Evolutionary conservation across 2,113 vertebrate genomes (phyloP).

Genomic region (Balaenoptera acutorostrata): DNA sequence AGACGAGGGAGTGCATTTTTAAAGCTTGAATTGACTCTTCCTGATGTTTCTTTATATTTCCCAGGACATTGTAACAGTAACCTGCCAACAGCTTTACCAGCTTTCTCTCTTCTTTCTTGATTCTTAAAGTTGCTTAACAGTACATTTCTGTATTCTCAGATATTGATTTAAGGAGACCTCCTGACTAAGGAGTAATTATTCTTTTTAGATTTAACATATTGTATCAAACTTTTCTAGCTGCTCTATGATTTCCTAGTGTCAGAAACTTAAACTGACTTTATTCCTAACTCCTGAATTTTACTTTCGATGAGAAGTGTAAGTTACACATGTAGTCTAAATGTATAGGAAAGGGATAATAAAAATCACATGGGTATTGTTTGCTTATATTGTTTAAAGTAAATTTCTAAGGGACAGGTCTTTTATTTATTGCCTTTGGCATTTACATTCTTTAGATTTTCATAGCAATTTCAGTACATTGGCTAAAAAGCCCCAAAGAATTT

Average conservation of each 20-base stretch:
- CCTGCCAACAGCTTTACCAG: neutral
- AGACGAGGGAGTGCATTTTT: neutral
- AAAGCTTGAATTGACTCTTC: neutral
- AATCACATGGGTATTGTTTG: neutral
- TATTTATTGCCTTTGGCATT: constrained; percentile 37
- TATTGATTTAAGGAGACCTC: neutral
- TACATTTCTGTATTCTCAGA: neutral
- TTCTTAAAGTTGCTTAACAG: neutral
- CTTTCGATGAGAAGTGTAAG: neutral
- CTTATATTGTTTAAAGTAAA: neutral
- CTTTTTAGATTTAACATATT: neutral
- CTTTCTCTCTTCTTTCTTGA: neutral
- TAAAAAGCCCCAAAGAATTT: neutral
- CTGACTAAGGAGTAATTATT: neutral
- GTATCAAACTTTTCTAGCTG: neutral
- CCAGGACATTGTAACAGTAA: neutral
- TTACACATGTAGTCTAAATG: neutral
- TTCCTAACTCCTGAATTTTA: constrained; percentile 15
- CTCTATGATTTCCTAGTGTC: neutral
- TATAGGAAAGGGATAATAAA: neutral
- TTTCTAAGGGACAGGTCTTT: neutral
- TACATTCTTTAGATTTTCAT: constrained; percentile 33
- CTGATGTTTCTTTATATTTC: neutral
- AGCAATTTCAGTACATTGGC: accelerated
- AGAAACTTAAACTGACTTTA: neutral